phyloP scores from a whole-genome alignment of 2,888 invertebrate genomes.

The Agrilus cyanescens region DNA sequence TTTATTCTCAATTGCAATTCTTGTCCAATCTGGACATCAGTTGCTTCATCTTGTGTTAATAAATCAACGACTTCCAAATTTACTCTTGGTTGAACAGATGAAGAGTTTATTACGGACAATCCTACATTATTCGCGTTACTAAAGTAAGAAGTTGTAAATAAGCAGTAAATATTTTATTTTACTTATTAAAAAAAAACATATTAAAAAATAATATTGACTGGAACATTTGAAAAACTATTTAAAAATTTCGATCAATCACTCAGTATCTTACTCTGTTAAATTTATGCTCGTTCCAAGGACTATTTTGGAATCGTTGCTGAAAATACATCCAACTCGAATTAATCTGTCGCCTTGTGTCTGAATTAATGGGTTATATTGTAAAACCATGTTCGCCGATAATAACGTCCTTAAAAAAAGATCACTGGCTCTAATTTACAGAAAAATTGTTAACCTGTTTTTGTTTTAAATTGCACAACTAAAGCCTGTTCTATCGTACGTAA shows the following conservation, averaged over 20 bases:
- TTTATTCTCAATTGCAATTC: slow-evolving; percentile 52
- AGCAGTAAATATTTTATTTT: not conserved
- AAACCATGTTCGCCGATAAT: slow-evolving; percentile 62
- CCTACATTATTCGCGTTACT: slow-evolving; percentile 37
- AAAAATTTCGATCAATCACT: not conserved
- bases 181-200: no score
- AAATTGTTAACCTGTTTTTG: not conserved
- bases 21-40: slow-evolving; percentile 57
- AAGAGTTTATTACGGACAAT: slow-evolving; percentile 38
- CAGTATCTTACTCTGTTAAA: slow-evolving; percentile 32
- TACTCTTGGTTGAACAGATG: slow-evolving; percentile 37
- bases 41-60: slow-evolving; percentile 42
- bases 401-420: slow-evolving; percentile 45
- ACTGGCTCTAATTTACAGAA: not conserved
- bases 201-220: not conserved
- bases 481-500: not conserved
- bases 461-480: no score
- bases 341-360: slow-evolving; percentile 76
- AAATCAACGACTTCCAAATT: slow-evolving; percentile 48
- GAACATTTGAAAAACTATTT: not conserved
- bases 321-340: slow-evolving; percentile 68
- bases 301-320: slow-evolving; percentile 40
- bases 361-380: slow-evolving; percentile 75
- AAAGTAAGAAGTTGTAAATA: slow-evolving; percentile 9
- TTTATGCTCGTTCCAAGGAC: slow-evolving; percentile 45